Base-by-base conservation (phyloP, 1,140 invertebrate genomes). In the Drosophila kanapiae region DNA sequence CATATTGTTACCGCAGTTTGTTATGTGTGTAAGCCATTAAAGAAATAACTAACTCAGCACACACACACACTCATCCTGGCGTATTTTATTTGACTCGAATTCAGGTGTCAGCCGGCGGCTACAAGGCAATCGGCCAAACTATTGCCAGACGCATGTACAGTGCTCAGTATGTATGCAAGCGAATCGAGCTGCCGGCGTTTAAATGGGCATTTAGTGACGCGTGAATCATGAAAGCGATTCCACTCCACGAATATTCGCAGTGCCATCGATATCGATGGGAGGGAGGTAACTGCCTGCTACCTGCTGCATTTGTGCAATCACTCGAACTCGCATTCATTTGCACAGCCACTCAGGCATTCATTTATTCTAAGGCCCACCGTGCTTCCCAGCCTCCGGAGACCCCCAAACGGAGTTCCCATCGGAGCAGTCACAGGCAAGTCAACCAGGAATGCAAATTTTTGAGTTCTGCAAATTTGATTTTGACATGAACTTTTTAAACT, bases 321-420 rank as follows among this genome's bases (percentile, higher is more conserved):
- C 49, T 82, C 62, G 78, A 35, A 64, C 48, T 78, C 51, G 67
- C 71, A 80, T 76, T 80, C 71, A 80, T 80, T 83, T 82, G 67
- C 77, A 63, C 63, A 78, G 43, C 74, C 71, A 79, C 53, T 80
- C 81, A 71, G 61, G 64, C 80, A 83, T 79, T 83, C 75, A 80
- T 84, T 84, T 77, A 84, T 84, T 80, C 81, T 74, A 77, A 76
- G 69, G 40, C 59, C 40, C 47, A 23, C 23, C 54, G 29, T 27
- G 35, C 37, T 38, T 37, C 35, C 14, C 35, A 27, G 53, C 53
- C 53, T 14, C 33, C 18, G 53, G 53, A 38, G 53, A 23, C 2
- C 16, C 37, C 33, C 7, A 16, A 29, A 3, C 2, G 18, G 18
- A 38, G 53, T n/a, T 16, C 23, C 18, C 18, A 38, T n/a, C 14